Percentiles rank a stretch among this genome's conserved stretches.
Conservation (phyloP, 2,888 invertebrate species). For the Perizoma flavofasciatum region DNA sequence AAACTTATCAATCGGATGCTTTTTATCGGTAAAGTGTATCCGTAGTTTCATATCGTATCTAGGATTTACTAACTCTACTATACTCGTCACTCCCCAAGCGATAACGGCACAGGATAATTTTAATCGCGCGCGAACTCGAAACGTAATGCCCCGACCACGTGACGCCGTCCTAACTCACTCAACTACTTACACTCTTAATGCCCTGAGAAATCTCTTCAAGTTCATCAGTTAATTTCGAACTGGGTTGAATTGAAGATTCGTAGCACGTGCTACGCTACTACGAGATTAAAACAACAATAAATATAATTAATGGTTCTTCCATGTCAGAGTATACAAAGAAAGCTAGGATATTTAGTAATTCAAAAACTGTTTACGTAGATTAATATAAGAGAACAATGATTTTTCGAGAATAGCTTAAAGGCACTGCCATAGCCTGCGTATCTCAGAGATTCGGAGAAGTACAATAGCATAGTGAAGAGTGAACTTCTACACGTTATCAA, state of each 20-base stretch:
- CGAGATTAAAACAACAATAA: constrained; percentile 12
- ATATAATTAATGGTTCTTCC: constrained; percentile 19
- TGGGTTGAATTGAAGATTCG: constrained; percentile 37
- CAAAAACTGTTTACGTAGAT: no score
- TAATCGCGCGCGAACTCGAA: constrained; percentile 79
- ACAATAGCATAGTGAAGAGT: no score
- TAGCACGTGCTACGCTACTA: constrained; percentile 36
- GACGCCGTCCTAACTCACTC: constrained; percentile 65
- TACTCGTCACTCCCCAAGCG: constrained; percentile 69
- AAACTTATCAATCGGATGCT: no score
- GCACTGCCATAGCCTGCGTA: no score
- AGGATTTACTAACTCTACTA: constrained; percentile 38
- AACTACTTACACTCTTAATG: constrained; percentile 61
- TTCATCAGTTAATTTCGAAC: constrained; percentile 56
- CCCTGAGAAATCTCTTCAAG: constrained; percentile 55
- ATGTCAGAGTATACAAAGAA: no score
- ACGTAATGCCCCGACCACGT: constrained; percentile 71
- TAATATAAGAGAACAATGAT: no score
- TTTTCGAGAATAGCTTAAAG: no score
- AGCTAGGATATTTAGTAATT: no score
- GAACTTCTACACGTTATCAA: no score
- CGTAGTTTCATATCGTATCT: not conserved
- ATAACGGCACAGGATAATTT: constrained; percentile 81
- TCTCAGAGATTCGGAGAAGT: no score
- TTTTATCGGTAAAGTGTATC: not conserved